Conservation (phyloP, 2,888 invertebrate genomes). For the Drosophila gaucha region DNA sequence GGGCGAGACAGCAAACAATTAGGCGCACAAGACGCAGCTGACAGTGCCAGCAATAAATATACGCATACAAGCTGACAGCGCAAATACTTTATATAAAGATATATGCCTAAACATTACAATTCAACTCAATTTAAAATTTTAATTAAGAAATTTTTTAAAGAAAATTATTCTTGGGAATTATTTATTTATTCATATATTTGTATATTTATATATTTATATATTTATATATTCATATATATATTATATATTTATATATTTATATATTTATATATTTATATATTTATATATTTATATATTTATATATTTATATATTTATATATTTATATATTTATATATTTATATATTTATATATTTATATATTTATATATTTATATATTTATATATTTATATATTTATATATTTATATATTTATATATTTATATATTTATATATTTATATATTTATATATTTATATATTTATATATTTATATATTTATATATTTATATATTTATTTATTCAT, state of each 20-base stretch:
- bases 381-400: neutral
- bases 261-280: neutral
- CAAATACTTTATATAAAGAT: conserved; percentile 1
- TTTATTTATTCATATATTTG: neutral
- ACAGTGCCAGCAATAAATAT: conserved; percentile 34
- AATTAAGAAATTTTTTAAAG: neutral
- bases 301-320: neutral
- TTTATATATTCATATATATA: neutral
- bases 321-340: too few species aligned
- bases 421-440: neutral
- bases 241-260: neutral
- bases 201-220: neutral
- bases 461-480: too few species aligned
- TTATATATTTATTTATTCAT: neutral
- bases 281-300: neutral
- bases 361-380: neutral
- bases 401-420: neutral
- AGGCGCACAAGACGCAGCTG: neutral
- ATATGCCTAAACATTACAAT: neutral
- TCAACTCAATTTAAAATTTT: conserved; percentile 6
- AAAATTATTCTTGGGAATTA: neutral
- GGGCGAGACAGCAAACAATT: neutral
- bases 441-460: neutral
- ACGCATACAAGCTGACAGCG: neutral
- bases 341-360: neutral